Conservation (phyloP, 2,113 vertebrate species). For the Oceanodroma tethys region DNA sequence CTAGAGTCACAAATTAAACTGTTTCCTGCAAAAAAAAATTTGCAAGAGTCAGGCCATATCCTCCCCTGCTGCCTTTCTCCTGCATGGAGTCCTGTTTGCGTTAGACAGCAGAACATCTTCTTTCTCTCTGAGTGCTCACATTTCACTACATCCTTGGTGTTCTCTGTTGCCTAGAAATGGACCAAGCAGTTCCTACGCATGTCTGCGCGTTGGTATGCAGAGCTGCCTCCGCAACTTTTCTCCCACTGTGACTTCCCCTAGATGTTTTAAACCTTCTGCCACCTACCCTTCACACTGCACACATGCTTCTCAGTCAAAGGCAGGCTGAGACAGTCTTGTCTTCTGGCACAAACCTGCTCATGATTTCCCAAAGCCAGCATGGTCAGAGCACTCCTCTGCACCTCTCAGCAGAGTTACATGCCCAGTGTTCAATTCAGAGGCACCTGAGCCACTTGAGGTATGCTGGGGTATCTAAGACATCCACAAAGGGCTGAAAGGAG, state of each 20-base stretch:
- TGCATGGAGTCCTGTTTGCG: accelerated
- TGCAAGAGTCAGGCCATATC: neutral
- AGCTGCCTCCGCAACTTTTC: neutral
- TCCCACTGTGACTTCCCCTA: neutral
- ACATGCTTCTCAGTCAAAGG: neutral
- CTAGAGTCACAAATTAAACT: neutral
- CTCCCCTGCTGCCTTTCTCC: neutral
- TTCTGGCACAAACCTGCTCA: neutral
- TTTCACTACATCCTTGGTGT: neutral
- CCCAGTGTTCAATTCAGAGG: neutral
- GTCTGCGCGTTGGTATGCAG: neutral
- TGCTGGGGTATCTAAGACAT: no score
- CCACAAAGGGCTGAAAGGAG: neutral
- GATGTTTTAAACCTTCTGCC: neutral
- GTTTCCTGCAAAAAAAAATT: neutral
- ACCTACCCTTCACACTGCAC: neutral
- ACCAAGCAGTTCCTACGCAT: neutral
- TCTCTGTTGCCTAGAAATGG: neutral
- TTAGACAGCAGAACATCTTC: neutral
- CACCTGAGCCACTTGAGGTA: neutral
- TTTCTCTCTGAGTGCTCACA: neutral
- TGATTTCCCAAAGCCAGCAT: neutral
- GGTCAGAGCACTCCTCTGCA: neutral
- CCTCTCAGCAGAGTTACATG: neutral
- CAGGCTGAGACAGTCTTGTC: neutral